phyloP scores from a whole-genome alignment of 2,797 vertebrate genomes.

The Oreortyx pictus region DNA sequence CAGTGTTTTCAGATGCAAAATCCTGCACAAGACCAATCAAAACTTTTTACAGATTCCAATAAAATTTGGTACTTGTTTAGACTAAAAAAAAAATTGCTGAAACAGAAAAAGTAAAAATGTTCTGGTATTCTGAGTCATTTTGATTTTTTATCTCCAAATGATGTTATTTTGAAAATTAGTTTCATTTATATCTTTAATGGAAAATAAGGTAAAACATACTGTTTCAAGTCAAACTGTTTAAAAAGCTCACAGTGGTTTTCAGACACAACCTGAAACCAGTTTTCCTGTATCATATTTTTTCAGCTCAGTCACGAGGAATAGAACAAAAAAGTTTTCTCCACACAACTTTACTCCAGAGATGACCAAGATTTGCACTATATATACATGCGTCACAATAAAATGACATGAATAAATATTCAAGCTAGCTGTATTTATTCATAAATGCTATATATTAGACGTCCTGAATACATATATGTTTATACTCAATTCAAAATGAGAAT shows the following conservation, averaged over 20 bases:
- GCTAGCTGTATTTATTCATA: neutral
- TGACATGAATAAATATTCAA: slow-evolving; percentile 2
- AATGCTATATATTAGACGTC: neutral
- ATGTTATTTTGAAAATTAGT: neutral
- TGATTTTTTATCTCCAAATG: neutral
- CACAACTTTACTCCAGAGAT: neutral
- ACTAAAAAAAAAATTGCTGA: neutral
- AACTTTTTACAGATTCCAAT: neutral
- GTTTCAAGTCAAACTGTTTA: neutral
- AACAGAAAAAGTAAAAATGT: neutral
- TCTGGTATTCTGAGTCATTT: neutral
- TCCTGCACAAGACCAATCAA: neutral
- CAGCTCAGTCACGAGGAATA: neutral
- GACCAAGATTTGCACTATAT: neutral
- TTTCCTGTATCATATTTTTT: neutral
- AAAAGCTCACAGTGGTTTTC: neutral
- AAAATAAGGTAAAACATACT: neutral
- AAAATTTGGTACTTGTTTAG: neutral
- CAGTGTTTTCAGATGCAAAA: neutral
- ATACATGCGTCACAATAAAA: neutral
- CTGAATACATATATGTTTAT: neutral
- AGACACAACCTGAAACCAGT: neutral
- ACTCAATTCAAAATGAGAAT: neutral
- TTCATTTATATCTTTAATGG: neutral
- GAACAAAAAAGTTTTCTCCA: neutral